phyloP scores from a whole-genome alignment of 2,888 invertebrate genomes.

The Galerucella calmariensis region DNA sequence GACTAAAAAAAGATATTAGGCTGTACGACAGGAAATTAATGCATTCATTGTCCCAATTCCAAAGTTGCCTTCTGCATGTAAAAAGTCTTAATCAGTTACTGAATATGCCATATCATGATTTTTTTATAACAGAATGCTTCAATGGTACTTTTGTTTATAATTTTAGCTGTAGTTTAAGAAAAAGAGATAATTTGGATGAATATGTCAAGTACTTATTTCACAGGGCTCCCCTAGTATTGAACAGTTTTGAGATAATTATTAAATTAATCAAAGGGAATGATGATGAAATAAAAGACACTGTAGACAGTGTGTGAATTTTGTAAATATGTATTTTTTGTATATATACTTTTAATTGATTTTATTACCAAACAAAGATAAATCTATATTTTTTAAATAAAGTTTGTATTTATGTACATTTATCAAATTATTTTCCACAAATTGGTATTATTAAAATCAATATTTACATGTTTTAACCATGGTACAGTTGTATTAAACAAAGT shows the following conservation, averaged over 20 bases:
- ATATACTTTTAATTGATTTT: conserved; percentile 13
- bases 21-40: conserved; percentile 70
- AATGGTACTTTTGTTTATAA: conserved; percentile 85
- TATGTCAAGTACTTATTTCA: conserved; percentile 49
- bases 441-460: no score
- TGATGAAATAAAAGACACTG: neutral
- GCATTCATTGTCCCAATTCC: conserved; percentile 75
- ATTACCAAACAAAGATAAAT: conserved; percentile 2
- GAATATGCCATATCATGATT: conserved; percentile 69
- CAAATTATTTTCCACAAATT: neutral
- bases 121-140: conserved; percentile 72
- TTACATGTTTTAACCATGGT: no score
- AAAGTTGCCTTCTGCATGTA: conserved; percentile 71
- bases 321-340: conserved; percentile 16
- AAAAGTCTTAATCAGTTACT: conserved; percentile 75
- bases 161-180: conserved; percentile 71
- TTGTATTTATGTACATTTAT: neutral
- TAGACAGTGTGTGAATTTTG: conserved; percentile 4
- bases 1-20: conserved; percentile 67
- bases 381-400: neutral
- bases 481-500: no score
- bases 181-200: conserved; percentile 50
- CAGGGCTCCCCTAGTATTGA: conserved; percentile 27
- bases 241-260: conserved; percentile 33
- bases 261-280: conserved; percentile 25